These are phyloP conservation scores for Microctonus hyperodae DNA, from an alignment of 2,888 invertebrate genomes.

Conservation along the genomic window DNA sequence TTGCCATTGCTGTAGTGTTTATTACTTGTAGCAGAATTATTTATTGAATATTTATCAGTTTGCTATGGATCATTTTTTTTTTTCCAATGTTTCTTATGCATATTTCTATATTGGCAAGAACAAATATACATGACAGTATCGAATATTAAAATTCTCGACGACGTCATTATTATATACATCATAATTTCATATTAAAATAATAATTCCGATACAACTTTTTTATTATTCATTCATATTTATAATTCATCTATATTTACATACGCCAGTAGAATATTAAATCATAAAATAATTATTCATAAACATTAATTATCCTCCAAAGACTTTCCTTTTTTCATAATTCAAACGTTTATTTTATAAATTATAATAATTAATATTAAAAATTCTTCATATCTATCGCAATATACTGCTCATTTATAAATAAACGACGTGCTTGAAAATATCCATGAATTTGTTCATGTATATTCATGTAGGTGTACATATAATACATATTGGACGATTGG, in stretches of 20 bases:
- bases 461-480: neutral
- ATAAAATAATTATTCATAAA: neutral
- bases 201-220: no score
- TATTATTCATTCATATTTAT: no score
- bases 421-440: neutral
- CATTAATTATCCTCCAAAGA: neutral
- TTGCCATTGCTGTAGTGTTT: neutral
- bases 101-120: no score
- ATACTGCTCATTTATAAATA: neutral
- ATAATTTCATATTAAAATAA: no score
- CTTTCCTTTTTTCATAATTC: neutral
- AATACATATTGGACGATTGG: slow-evolving; percentile 25
- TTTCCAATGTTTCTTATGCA: slow-evolving; percentile 30
- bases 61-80: slow-evolving; percentile 35
- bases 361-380: neutral
- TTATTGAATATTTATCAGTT: slow-evolving; percentile 48
- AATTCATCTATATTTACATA: no score
- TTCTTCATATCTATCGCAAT: neutral
- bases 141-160: no score
- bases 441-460: no score
- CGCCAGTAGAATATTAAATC: neutral
- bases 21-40: slow-evolving; percentile 22
- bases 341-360: neutral
- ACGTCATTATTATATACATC: no score
- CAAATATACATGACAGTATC: no score